phyloP scores from a whole-genome alignment of 2,888 invertebrate genomes.

The Tetanocera ferruginea region DNA sequence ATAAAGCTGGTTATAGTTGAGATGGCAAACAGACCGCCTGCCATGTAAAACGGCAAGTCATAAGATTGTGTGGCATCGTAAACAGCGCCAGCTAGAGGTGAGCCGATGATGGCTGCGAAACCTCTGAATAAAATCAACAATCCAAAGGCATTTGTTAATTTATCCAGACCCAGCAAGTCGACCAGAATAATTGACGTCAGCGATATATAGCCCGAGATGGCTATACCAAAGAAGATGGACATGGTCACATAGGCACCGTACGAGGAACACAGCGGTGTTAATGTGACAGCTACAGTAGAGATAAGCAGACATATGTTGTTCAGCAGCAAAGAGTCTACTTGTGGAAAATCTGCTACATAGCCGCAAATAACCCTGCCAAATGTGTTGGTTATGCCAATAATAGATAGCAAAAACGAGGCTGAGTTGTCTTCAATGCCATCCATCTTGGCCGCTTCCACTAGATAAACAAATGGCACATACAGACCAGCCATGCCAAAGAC shows the following conservation, averaged over 20 bases:
- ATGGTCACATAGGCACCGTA: constrained; percentile 84
- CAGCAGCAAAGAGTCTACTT: constrained; percentile 91
- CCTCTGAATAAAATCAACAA: constrained; percentile 95
- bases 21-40: constrained; percentile 87
- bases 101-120: constrained; percentile 90
- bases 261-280: constrained; percentile 86
- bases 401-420: constrained; percentile 71
- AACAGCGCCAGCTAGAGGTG: constrained; percentile 87
- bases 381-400: constrained; percentile 93
- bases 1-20: constrained; percentile 88
- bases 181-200: constrained; percentile 97
- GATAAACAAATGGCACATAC: constrained; percentile 96
- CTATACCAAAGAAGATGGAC: constrained; percentile 91
- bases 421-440: constrained; percentile 79
- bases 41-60: constrained; percentile 92
- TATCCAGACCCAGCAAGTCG: constrained; percentile 94
- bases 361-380: constrained; percentile 91
- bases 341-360: constrained; percentile 90
- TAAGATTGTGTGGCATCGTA: constrained; percentile 90
- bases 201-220: constrained; percentile 96
- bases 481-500: constrained; percentile 98
- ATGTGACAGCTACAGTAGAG: constrained; percentile 86
- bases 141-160: constrained; percentile 97
- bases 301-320: constrained; percentile 94
- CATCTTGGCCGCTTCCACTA: constrained; percentile 84